These are phyloP conservation scores for Drosophila histrio DNA, from an alignment of 2,888 invertebrate genomes.

Conservation along the genomic window DNA sequence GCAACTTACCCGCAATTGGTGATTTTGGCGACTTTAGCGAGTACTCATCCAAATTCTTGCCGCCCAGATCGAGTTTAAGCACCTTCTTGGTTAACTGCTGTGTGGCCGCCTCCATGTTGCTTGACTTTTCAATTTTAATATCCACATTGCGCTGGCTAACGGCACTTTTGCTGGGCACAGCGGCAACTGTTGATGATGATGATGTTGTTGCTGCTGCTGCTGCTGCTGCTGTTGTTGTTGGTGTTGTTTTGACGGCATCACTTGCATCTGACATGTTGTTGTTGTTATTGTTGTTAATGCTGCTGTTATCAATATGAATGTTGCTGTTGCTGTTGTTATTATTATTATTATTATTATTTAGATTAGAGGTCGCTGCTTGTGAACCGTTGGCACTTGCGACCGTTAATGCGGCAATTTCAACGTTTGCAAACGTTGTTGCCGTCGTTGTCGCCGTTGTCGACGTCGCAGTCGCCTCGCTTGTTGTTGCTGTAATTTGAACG, in stretches of 20 bases:
- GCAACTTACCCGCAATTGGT: constrained; percentile 80
- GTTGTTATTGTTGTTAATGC: constrained; percentile 21
- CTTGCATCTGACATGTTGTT: constrained; percentile 14
- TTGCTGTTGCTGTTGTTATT: constrained; percentile 10
- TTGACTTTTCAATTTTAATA: constrained; percentile 85
- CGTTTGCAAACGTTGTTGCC: constrained; percentile 17
- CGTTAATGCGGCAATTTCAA: constrained; percentile 43
- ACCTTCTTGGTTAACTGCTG: constrained; percentile 81
- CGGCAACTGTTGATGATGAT: constrained; percentile 16
- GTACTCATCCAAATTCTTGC: constrained; percentile 80
- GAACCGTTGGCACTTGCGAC: constrained; percentile 39
- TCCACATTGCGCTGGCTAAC: constrained; percentile 87
- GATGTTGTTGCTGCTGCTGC: constrained; percentile 37
- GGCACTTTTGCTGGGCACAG: constrained; percentile 84
- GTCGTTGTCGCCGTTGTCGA: constrained; percentile 9
- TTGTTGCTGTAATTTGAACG: constrained; percentile 53
- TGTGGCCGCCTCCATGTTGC: constrained; percentile 74
- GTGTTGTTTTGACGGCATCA: constrained; percentile 7
- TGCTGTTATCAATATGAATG: constrained; percentile 38
- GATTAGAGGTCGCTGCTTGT: constrained; percentile 50
- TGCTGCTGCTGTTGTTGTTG: constrained; percentile 23
- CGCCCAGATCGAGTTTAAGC: constrained; percentile 82
- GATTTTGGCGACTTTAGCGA: constrained; percentile 83
- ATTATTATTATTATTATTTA: constrained; percentile 44
- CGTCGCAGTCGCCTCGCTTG: constrained; percentile 15